These are phyloP conservation scores for Ondatra zibethicus DNA, from an alignment of 2,113 vertebrate species.

Conservation along the genomic window DNA sequence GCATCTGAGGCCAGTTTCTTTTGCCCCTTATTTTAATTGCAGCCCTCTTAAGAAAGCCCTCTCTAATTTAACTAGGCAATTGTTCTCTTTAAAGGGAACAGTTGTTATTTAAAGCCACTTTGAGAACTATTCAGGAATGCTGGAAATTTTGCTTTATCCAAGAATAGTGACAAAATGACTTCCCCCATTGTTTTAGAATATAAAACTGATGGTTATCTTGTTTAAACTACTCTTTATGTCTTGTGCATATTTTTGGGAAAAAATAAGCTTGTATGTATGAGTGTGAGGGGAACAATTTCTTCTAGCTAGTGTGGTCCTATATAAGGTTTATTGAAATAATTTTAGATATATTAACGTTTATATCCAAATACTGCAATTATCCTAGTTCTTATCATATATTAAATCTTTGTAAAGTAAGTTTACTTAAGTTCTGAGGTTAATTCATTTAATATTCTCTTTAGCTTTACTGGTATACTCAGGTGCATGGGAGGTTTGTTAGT, in stretches of 20 bases:
- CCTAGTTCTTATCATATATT: neutral
- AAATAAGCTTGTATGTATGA: neutral
- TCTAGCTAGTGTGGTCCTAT: neutral
- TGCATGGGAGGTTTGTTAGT: neutral
- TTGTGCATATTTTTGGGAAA: constrained; percentile 40
- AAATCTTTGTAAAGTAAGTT: neutral
- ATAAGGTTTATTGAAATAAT: constrained; percentile 25
- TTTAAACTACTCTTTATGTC: neutral
- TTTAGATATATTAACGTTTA: neutral
- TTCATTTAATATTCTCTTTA: neutral
- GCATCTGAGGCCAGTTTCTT: constrained; percentile 73
- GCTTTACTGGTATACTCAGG: neutral
- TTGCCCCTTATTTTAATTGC: constrained; percentile 76
- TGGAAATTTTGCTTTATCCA: constrained; percentile 71
- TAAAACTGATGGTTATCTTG: neutral
- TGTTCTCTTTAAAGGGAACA: constrained; percentile 70
- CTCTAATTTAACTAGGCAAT: constrained; percentile 79
- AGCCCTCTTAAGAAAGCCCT: constrained; percentile 66
- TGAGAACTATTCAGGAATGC: constrained; percentile 62
- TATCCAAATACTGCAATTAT: neutral
- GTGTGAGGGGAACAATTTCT: neutral
- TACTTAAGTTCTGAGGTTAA: constrained; percentile 24
- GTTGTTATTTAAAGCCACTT: constrained; percentile 74
- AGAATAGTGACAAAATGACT: constrained; percentile 74
- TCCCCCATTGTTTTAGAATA: neutral